Conservation (phyloP, 2,888 invertebrate species). For the Pinctada fucata region DNA sequence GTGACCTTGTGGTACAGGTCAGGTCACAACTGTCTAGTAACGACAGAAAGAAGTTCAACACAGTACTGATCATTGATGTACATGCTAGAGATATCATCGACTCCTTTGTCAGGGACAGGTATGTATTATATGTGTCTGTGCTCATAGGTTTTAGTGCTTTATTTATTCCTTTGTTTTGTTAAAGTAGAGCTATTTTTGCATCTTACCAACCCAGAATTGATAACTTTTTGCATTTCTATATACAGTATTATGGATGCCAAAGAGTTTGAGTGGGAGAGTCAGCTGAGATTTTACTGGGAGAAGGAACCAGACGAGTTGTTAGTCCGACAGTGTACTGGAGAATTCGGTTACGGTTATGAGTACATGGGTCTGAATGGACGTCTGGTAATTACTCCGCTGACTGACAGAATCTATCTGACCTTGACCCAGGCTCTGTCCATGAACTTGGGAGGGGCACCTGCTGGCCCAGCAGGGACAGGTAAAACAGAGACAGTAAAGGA, state of each 20-base stretch:
- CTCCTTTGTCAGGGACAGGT: constrained; percentile 80
- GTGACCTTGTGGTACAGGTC: constrained; percentile 86
- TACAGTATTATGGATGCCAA: constrained; percentile 89
- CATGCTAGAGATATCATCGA: constrained; percentile 95
- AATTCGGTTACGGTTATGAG: constrained; percentile 95
- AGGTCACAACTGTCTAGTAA: constrained; percentile 86
- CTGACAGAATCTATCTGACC: constrained; percentile 94
- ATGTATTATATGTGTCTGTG: background rate
- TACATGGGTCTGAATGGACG: constrained; percentile 96
- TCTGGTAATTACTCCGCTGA: constrained; percentile 93
- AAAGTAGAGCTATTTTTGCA: background rate
- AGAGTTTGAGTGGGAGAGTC: constrained; percentile 96
- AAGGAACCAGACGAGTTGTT: constrained; percentile 87
- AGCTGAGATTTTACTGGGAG: constrained; percentile 93
- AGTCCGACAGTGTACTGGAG: constrained; percentile 88
- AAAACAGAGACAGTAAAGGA: constrained; percentile 96
- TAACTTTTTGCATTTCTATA: constrained; percentile 79
- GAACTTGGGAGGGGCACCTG: constrained; percentile 94
- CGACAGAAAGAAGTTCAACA: constrained; percentile 91
- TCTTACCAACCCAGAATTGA: background rate
- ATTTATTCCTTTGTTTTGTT: background rate
- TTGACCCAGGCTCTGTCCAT: constrained; percentile 94
- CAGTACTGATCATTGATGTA: constrained; percentile 93
- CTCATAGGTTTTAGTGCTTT: background rate
- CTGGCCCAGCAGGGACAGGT: constrained; percentile 83